Conservation (phyloP, 2,113 vertebrate species). For the Muntiacus muntjak region DNA sequence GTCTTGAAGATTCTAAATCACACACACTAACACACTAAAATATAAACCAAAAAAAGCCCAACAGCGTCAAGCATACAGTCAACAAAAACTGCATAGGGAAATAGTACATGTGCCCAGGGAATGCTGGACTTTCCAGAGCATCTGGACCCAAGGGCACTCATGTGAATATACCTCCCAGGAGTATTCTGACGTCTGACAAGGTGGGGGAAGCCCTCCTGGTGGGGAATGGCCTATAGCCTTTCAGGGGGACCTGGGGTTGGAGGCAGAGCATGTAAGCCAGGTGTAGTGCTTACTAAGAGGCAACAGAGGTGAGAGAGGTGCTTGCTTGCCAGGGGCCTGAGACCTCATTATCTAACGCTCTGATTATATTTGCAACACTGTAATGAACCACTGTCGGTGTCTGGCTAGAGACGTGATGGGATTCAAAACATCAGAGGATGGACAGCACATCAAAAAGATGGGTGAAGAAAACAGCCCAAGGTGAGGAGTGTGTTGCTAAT, state of each 20-base stretch:
- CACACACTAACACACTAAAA: neutral
- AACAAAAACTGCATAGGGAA: neutral
- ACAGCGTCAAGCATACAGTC: neutral
- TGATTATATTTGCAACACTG: slow-evolving; percentile 56
- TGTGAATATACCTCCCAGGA: neutral
- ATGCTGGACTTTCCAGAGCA: neutral
- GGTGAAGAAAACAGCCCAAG: neutral
- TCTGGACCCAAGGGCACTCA: neutral
- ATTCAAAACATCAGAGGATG: slow-evolving; percentile 37
- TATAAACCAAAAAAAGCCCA: neutral
- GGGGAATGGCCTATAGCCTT: neutral
- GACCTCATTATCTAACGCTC: neutral
- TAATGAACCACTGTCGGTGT: slow-evolving; percentile 28
- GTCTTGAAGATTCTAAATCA: neutral
- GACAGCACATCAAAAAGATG: neutral
- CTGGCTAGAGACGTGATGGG: slow-evolving; percentile 20
- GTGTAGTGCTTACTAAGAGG: neutral
- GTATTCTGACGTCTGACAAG: neutral
- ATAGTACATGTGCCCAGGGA: neutral
- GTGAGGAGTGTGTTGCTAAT: neutral
- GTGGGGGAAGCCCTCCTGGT: neutral
- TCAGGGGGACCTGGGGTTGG: neutral
- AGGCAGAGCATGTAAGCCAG: neutral
- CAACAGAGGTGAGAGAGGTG: neutral
- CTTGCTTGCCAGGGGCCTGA: neutral